These are phyloP conservation scores for Coilia nasus DNA, from an alignment of 2,797 vertebrate genomes.

Conservation along the genomic window DNA sequence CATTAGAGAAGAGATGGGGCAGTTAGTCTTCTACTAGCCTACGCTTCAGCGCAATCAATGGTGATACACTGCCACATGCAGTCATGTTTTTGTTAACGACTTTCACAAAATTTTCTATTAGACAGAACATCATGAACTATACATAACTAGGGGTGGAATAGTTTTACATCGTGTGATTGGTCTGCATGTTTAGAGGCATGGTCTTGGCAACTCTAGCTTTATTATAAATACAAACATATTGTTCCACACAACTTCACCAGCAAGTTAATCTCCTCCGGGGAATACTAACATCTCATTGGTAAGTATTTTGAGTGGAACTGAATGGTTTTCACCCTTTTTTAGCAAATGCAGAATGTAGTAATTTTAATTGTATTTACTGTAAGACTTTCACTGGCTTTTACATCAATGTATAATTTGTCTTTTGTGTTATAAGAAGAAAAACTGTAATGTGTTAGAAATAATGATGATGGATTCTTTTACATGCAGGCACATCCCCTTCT, in stretches of 20 bases:
- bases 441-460: neutral
- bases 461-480: neutral
- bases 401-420: neutral
- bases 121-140: neutral
- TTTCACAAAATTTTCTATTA: neutral
- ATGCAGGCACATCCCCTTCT: neutral
- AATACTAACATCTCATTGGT: neutral
- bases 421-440: neutral
- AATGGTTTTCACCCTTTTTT: neutral
- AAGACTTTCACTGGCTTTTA: neutral
- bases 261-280: neutral
- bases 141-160: neutral
- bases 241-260: neutral
- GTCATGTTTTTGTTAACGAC: neutral
- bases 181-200: constrained; percentile 3
- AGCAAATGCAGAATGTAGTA: neutral
- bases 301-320: neutral
- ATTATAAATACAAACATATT: neutral
- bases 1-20: neutral
- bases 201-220: neutral
- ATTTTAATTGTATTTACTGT: too few relatives aligned
- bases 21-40: neutral
- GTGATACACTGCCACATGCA: neutral
- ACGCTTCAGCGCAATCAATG: neutral
- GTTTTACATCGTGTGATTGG: neutral